These are phyloP conservation scores for Lepidocyrtoides sp. DNA, from an alignment of 2,888 invertebrate species.

Conservation along the genomic window DNA sequence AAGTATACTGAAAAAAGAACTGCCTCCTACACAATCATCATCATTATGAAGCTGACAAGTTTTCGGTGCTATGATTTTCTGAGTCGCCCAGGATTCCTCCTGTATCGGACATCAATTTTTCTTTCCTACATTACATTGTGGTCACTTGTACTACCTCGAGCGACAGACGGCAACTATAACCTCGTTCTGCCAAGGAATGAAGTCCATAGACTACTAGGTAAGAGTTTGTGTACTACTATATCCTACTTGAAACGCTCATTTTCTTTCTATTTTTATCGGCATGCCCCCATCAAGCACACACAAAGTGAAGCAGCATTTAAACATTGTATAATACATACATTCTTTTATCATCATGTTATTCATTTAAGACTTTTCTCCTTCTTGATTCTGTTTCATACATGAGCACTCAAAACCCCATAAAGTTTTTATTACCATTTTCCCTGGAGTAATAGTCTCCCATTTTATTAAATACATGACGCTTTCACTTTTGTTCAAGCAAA, in stretches of 20 bases:
- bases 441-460: conserved; percentile 48
- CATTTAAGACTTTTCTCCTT: neutral
- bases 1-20: conserved; percentile 21
- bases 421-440: conserved; percentile 77
- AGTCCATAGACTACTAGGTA: conserved; percentile 84
- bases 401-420: conserved; percentile 76
- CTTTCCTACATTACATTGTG: conserved; percentile 71
- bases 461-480: conserved; percentile 72
- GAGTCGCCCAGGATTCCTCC: conserved; percentile 68
- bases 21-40: conserved; percentile 39
- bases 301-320: neutral
- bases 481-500: conserved; percentile 30
- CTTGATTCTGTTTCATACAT: conserved; percentile 37
- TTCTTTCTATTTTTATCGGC: neutral
- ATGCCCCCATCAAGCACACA: neutral
- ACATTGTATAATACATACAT: neutral
- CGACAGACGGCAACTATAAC: conserved; percentile 82
- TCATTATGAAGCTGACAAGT: conserved; percentile 73
- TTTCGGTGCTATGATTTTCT: conserved; percentile 78
- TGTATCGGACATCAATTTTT: conserved; percentile 76
- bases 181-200: conserved; percentile 83
- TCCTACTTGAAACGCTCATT: conserved; percentile 26
- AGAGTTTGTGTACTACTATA: conserved; percentile 56
- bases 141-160: conserved; percentile 62
- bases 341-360: neutral